A percentile compares a stretch with the other conserved stretches of the same genome.
Evolutionary conservation across 2,797 vertebrate species (phyloP).

Genomic region (Lepilemur septentrionalis): DNA sequence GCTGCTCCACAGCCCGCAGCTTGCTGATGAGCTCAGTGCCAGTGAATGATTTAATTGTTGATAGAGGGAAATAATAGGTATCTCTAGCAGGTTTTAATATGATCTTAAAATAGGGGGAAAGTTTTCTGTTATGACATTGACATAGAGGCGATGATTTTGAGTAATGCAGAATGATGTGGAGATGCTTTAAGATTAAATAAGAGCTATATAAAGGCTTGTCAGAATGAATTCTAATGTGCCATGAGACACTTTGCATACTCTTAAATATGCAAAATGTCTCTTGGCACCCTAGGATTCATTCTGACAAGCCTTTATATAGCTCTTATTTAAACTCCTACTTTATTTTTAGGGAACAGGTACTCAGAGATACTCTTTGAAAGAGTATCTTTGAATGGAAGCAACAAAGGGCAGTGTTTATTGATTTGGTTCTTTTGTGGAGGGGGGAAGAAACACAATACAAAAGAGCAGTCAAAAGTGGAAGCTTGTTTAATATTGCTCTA

Average conservation of each 20-base stretch:
- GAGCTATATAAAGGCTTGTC: conserved; percentile 87
- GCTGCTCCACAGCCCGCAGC: neutral
- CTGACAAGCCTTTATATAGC: conserved; percentile 86
- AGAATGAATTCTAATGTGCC: conserved; percentile 84
- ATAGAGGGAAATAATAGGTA: conserved; percentile 76
- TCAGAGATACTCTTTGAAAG: conserved; percentile 56
- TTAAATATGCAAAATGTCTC: conserved; percentile 85
- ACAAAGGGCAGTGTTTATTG: conserved; percentile 71
- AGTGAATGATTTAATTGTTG: conserved; percentile 24
- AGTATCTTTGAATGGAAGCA: conserved; percentile 60
- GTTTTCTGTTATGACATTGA: conserved; percentile 85
- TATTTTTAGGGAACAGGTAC: conserved; percentile 78
- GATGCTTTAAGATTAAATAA: conserved; percentile 86
- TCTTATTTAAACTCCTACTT: conserved; percentile 80
- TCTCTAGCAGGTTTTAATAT: conserved; percentile 76
- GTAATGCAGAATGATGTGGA: conserved; percentile 83
- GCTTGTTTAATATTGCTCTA: conserved; percentile 99
- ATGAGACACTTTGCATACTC: conserved; percentile 85
- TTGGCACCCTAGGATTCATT: conserved; percentile 81
- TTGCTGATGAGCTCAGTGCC: neutral
- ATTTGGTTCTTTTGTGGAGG: conserved; percentile 45
- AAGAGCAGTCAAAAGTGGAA: conserved; percentile 98
- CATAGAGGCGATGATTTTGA: conserved; percentile 82
- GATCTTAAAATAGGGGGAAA: conserved; percentile 83
- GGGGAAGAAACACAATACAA: conserved; percentile 79